Conservation (phyloP, 2,797 vertebrate genomes). For the Cyclura pinguis region DNA sequence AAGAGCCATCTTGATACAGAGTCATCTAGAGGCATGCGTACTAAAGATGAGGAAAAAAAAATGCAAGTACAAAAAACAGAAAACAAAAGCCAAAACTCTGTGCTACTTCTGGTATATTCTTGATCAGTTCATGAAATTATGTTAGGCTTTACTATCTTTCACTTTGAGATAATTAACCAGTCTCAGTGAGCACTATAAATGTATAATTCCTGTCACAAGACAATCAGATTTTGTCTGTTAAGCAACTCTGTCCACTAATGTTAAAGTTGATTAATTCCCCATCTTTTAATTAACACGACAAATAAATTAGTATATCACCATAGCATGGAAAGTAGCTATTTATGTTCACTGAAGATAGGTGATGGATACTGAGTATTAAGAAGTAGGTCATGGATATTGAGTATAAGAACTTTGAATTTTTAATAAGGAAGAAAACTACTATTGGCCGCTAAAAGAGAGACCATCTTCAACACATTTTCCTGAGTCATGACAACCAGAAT, state of each 20-base stretch:
- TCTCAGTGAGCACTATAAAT: neutral
- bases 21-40: neutral
- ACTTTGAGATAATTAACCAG: neutral
- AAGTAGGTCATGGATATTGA: no score
- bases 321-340: neutral
- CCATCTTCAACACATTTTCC: neutral
- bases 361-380: no score
- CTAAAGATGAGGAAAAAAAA: neutral
- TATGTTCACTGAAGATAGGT: no score
- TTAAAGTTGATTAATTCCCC: neutral
- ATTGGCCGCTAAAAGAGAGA: neutral
- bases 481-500: neutral
- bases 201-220: neutral
- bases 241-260: neutral
- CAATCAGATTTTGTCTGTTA: neutral
- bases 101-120: neutral
- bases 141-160: neutral
- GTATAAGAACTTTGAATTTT: neutral
- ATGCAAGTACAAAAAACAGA: neutral
- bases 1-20: neutral
- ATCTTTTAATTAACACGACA: neutral
- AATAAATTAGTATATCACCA: neutral
- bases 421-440: neutral
- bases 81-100: neutral
- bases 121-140: neutral